Conservation (phyloP, 2,797 vertebrate species). For the Balearica regulorum region DNA sequence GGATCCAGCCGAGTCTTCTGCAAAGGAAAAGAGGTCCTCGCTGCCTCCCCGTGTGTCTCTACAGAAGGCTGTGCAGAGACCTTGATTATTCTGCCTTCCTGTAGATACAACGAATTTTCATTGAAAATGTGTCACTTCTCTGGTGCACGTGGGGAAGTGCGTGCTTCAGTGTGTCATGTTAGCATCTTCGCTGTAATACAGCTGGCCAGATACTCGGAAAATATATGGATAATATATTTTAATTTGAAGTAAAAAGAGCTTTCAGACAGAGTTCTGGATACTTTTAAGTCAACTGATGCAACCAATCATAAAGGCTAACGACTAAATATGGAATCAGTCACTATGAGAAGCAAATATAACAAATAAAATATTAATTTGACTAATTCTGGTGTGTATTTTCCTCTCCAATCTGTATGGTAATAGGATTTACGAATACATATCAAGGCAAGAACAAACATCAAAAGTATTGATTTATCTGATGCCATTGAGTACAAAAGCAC, state of each 20-base stretch:
- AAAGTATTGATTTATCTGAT: constrained; percentile 17
- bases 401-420: neutral
- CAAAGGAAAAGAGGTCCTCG: neutral
- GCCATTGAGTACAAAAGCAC: constrained; percentile 17
- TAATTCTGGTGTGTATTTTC: constrained; percentile 28
- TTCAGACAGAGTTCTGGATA: neutral
- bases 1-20: constrained; percentile 37
- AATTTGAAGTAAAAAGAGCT: neutral
- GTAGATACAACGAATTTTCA: constrained; percentile 34
- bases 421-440: neutral
- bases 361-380: constrained; percentile 37
- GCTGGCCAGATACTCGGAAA: neutral
- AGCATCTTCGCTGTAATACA: neutral
- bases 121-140: neutral
- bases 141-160: neutral
- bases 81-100: constrained; percentile 41
- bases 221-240: neutral
- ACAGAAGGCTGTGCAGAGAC: neutral
- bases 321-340: neutral
- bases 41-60: neutral
- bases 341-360: neutral
- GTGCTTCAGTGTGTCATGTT: neutral
- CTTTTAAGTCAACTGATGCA: neutral
- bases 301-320: neutral
- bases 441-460: constrained; percentile 32